Evolutionary conservation across 2,888 invertebrate genomes (phyloP).

Genomic region (Oscheius sp.): DNA sequence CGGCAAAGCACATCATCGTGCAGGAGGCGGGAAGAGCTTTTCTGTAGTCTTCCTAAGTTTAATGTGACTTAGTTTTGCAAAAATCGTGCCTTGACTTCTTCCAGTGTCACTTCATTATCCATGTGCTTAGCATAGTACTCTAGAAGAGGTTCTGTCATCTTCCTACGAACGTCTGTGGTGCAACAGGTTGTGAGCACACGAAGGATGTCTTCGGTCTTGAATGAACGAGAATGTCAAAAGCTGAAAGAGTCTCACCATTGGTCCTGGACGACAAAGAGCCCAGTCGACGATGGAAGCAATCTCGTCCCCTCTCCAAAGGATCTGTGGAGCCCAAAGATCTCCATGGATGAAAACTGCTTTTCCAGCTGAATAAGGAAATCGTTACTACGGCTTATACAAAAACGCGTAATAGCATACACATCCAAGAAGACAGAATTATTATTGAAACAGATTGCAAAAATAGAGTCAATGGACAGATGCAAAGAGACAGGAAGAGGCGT

Average conservation of each 20-base stretch:
- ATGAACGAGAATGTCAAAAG: not conserved
- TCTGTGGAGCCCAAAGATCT: conserved; percentile 71
- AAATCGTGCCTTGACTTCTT: conserved; percentile 6
- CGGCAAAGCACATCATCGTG: conserved; percentile 30
- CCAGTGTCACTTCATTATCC: conserved; percentile 18
- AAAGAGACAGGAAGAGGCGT: not conserved
- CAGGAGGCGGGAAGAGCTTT: conserved; percentile 20
- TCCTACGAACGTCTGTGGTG: conserved; percentile 48
- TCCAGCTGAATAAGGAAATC: conserved; percentile 42
- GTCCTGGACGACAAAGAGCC: conserved; percentile 58
- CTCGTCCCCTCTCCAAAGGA: conserved; percentile 62
- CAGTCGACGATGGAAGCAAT: conserved; percentile 70
- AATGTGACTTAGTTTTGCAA: not conserved
- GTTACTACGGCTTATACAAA: too few relatives aligned
- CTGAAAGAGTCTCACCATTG: not conserved
- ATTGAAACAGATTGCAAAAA: too few relatives aligned
- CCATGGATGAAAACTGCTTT: conserved; percentile 60
- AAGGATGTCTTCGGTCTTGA: conserved; percentile 59
- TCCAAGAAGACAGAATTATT: too few relatives aligned
- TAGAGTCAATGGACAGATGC: too few relatives aligned
- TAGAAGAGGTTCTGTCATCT: conserved; percentile 45
- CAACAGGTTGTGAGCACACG: conserved; percentile 65
- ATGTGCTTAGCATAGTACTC: conserved; percentile 47
- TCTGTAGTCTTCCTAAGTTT: conserved; percentile 29
- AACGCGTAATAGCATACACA: too few relatives aligned